Evolutionary conservation across 2,888 invertebrate genomes (phyloP).

Genomic region (Melipona beecheii): DNA sequence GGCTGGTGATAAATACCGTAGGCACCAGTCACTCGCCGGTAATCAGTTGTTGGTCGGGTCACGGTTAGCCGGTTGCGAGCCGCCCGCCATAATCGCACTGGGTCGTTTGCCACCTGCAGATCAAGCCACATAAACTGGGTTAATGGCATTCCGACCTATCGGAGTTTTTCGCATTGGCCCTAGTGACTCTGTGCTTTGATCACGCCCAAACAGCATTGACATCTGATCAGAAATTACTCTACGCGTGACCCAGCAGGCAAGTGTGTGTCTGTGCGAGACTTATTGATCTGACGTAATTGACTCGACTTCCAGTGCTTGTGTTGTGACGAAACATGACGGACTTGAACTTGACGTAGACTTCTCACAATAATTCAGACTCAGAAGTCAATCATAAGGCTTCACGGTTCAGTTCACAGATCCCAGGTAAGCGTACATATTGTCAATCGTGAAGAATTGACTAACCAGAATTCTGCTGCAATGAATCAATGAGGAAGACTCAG

Average conservation of each 20-base stretch:
- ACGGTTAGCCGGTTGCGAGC: conserved; percentile 83
- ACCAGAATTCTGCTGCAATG: conserved; percentile 80
- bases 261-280: conserved; percentile 81
- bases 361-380: conserved; percentile 75
- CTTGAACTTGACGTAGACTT: conserved; percentile 81
- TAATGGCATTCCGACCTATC: conserved; percentile 83
- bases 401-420: conserved; percentile 75
- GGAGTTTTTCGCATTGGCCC: conserved; percentile 81
- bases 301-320: conserved; percentile 83
- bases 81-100: conserved; percentile 83
- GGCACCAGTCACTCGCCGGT: conserved; percentile 84
- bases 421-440: conserved; percentile 74
- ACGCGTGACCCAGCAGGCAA: conserved; percentile 84
- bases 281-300: conserved; percentile 81
- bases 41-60: conserved; percentile 83
- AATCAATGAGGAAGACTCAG: conserved; percentile 77
- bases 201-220: conserved; percentile 81
- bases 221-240: conserved; percentile 81
- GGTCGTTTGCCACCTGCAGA: conserved; percentile 84
- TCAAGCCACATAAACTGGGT: conserved; percentile 84
- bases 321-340: conserved; percentile 79
- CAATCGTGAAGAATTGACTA: conserved; percentile 77
- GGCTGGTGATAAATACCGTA: conserved; percentile 85
- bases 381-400: conserved; percentile 73
- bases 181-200: conserved; percentile 83